Evolutionary conservation across 2,113 vertebrate genomes (phyloP).

Genomic region (Psilopsiagon aurifrons): DNA sequence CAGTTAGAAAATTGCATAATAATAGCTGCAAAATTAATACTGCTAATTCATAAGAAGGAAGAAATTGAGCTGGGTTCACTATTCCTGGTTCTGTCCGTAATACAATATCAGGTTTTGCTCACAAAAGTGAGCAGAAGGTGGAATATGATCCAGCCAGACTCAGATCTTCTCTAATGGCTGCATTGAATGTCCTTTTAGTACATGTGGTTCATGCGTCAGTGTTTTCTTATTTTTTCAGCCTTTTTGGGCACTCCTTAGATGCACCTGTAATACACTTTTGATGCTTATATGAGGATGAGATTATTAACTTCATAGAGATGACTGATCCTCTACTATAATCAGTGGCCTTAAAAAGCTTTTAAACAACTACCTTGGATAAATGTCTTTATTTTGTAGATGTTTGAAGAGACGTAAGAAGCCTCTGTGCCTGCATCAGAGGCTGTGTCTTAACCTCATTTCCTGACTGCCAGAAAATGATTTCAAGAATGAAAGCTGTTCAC

Average conservation of each 20-base stretch:
- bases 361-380: background rate
- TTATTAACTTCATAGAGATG: background rate
- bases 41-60: background rate
- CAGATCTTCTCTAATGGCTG: background rate
- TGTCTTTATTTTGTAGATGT: background rate
- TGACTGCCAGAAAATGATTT: conserved; percentile 16
- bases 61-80: rapidly evolving
- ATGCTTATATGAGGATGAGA: background rate
- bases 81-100: background rate
- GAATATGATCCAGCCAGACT: background rate
- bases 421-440: background rate
- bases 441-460: background rate
- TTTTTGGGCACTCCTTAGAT: background rate
- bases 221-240: background rate
- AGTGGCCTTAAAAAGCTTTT: background rate
- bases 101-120: background rate
- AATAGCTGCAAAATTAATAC: background rate
- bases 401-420: background rate
- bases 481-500: background rate
- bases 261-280: background rate
- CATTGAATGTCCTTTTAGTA: background rate
- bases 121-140: background rate
- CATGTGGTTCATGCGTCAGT: background rate
- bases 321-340: background rate
- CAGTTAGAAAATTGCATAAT: background rate